phyloP scores from a whole-genome alignment of 2,888 invertebrate genomes.

The Pristionchus maxplancki region DNA sequence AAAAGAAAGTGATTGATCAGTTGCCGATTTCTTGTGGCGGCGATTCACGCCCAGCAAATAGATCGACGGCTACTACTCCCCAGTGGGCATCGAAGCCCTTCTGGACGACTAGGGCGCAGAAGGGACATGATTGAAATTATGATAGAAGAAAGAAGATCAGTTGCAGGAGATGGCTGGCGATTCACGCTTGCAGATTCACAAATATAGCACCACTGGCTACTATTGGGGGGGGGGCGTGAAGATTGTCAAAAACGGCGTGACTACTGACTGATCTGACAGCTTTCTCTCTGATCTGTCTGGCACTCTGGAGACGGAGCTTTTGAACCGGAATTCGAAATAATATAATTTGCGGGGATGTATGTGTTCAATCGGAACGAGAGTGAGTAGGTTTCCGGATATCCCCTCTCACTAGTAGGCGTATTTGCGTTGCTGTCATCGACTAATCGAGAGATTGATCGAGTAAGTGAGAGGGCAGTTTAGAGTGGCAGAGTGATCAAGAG shows the following conservation, averaged over 20 bases:
- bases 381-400: not conserved
- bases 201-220: not conserved
- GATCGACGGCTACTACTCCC: not conserved
- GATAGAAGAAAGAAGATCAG: too few species aligned
- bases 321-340: too few species aligned
- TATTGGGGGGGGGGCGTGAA: not conserved
- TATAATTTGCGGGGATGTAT: too few species aligned
- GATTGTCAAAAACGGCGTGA: too few species aligned
- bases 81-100: not conserved
- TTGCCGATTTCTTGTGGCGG: not conserved
- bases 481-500: not conserved
- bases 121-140: too few species aligned
- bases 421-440: not conserved
- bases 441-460: constrained; percentile 15
- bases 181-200: not conserved
- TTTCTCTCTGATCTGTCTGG: too few species aligned
- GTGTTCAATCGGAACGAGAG: too few species aligned
- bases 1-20: constrained; percentile 22
- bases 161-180: too few species aligned
- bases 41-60: not conserved
- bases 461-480: not conserved
- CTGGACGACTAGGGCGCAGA: too few species aligned
- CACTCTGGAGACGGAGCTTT: too few species aligned
- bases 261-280: too few species aligned
- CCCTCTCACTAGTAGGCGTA: constrained; percentile 12